Evolutionary conservation across 1,140 invertebrate species (phyloP).

Genomic region (Heliconius hermathena): DNA sequence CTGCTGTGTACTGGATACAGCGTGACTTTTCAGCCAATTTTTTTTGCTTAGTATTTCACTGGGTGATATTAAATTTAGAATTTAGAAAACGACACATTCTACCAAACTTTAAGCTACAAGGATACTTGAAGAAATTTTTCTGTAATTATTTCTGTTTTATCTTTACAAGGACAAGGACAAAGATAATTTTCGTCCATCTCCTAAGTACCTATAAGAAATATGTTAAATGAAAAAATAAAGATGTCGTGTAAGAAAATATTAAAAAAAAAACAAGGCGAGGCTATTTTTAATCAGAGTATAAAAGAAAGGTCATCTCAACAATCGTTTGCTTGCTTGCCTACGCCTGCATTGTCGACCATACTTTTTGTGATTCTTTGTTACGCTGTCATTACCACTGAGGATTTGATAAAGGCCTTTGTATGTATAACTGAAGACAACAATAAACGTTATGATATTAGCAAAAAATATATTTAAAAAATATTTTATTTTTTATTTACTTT

Average conservation of each 20-base stretch:
- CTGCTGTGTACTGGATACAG: too few relatives aligned
- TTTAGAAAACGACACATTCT: too few relatives aligned
- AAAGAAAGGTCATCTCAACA: conserved; percentile 12
- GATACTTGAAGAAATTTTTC: too few relatives aligned
- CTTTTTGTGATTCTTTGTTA: conserved; percentile 3
- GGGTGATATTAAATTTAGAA: too few relatives aligned
- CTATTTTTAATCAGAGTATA: neutral
- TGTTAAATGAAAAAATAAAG: neutral
- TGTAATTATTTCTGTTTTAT: too few relatives aligned
- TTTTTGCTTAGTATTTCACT: too few relatives aligned
- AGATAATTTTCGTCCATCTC: too few relatives aligned
- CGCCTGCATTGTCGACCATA: conserved; percentile 1
- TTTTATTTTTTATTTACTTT: too few relatives aligned
- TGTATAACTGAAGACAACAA: neutral
- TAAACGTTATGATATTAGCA: neutral
- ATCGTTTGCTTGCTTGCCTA: neutral
- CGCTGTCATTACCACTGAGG: conserved; percentile 5
- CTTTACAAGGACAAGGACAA: too few relatives aligned
- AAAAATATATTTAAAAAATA: neutral
- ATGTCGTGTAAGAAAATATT: neutral
- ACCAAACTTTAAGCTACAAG: too few relatives aligned
- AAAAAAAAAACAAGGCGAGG: neutral
- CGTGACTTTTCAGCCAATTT: too few relatives aligned
- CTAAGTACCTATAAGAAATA: neutral
- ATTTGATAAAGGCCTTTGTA: neutral